These are phyloP conservation scores for Nomada fucata DNA, from an alignment of 2,888 invertebrate genomes.

Conservation along the genomic window DNA sequence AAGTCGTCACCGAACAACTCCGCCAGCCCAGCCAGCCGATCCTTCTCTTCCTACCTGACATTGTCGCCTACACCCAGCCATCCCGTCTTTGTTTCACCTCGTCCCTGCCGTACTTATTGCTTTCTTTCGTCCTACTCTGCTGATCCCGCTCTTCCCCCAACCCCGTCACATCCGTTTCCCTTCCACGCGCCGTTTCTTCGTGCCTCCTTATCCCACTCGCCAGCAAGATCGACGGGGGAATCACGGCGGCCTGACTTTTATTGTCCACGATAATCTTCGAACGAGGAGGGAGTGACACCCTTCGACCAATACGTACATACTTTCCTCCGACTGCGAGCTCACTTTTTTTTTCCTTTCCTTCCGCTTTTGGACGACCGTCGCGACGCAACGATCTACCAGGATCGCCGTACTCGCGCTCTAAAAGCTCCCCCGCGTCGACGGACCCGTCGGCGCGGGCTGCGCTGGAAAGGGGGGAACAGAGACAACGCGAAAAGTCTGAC, in stretches of 20 bases:
- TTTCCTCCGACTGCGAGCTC: conserved; percentile 21
- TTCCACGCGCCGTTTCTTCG: conserved; percentile 28
- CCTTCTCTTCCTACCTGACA: conserved; percentile 52
- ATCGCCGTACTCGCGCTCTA: conserved; percentile 52
- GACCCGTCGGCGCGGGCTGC: background rate
- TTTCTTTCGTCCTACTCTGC: conserved; percentile 11
- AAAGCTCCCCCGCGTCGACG: conserved; percentile 53
- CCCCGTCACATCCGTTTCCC: background rate
- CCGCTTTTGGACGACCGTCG: conserved; percentile 38
- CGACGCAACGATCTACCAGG: conserved; percentile 33
- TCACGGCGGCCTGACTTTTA: conserved; percentile 69
- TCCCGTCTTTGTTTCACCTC: conserved; percentile 51
- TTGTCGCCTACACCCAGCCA: conserved; percentile 28
- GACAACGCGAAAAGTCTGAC: conserved; percentile 49
- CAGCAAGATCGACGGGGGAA: conserved; percentile 57
- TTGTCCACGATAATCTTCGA: conserved; percentile 71
- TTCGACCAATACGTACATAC: conserved; percentile 55
- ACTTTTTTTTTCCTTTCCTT: background rate
- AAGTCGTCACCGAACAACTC: conserved; percentile 78
- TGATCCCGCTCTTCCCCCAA: background rate
- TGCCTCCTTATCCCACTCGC: conserved; percentile 36
- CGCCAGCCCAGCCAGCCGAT: conserved; percentile 62
- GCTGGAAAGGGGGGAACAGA: background rate
- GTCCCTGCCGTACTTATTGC: conserved; percentile 50
- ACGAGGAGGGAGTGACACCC: conserved; percentile 54